phyloP scores from a whole-genome alignment of 2,113 vertebrate species.

The Aix galericulata region DNA sequence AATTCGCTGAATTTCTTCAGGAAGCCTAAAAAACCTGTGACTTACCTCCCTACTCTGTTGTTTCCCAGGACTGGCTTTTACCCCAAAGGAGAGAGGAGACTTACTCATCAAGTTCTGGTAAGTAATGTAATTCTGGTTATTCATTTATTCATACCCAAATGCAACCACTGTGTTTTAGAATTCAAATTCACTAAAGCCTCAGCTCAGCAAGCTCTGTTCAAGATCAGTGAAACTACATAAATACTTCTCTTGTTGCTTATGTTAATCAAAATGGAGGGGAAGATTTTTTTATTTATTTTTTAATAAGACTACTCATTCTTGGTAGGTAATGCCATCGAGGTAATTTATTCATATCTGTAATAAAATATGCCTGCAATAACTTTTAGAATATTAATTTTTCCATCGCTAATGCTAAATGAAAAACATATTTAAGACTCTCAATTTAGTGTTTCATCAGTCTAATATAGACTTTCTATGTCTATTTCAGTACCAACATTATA shows the following conservation, averaged over 20 bases:
- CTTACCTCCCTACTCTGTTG: background rate
- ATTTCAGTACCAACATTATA: background rate
- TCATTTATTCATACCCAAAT: background rate
- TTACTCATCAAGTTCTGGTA: background rate
- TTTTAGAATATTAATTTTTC: constrained; percentile 7
- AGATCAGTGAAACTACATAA: background rate
- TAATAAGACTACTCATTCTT: background rate
- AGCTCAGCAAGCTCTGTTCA: background rate
- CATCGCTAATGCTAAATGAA: background rate
- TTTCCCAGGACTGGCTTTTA: background rate
- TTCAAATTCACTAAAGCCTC: background rate
- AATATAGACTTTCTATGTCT: background rate
- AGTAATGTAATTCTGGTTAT: background rate
- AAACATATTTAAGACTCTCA: background rate
- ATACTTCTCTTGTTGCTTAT: background rate
- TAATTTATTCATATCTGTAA: background rate
- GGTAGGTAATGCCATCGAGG: background rate
- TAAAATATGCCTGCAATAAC: background rate
- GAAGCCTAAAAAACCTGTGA: background rate
- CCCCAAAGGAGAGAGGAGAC: background rate
- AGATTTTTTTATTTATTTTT: background rate
- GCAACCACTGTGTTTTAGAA: background rate
- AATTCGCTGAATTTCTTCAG: background rate
- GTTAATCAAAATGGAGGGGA: background rate
- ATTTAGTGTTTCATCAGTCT: background rate